Evolutionary conservation across 2,113 vertebrate genomes (phyloP).

Genomic region (Pomatostomus ruficeps): DNA sequence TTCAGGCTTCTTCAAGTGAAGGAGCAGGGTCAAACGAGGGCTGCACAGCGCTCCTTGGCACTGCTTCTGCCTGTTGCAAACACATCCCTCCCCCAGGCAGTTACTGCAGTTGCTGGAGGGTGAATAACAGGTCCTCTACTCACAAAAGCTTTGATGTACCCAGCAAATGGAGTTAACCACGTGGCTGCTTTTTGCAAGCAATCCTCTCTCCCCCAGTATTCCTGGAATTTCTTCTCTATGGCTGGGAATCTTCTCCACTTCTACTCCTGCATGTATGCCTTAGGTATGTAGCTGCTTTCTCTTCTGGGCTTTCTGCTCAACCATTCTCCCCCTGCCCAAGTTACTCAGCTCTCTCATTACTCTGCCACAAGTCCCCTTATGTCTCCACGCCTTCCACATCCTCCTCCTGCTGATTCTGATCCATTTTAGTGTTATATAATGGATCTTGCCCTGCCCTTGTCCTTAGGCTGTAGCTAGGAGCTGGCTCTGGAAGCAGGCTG

Average conservation of each 20-base stretch:
- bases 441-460: background rate
- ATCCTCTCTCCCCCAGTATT: background rate
- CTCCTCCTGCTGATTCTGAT: background rate
- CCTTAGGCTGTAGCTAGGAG: background rate
- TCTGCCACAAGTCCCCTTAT: background rate
- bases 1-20: background rate
- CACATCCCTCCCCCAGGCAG: background rate
- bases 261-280: background rate
- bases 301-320: background rate
- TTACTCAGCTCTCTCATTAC: background rate
- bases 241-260: background rate
- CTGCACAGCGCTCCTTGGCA: background rate
- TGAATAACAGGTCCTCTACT: background rate
- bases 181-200: background rate
- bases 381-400: background rate
- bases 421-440: background rate
- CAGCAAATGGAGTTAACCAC: background rate
- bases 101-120: background rate
- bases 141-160: background rate
- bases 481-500: background rate
- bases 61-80: background rate
- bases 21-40: background rate
- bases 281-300: background rate
- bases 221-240: background rate
- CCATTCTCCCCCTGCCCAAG: rapidly evolving